Percentiles rank a stretch among this genome's conserved stretches.
These are phyloP conservation scores for Zoanthus sansibaricus DNA, from an alignment of 92 coral and sea anemone genomes.

Conservation along the genomic window DNA sequence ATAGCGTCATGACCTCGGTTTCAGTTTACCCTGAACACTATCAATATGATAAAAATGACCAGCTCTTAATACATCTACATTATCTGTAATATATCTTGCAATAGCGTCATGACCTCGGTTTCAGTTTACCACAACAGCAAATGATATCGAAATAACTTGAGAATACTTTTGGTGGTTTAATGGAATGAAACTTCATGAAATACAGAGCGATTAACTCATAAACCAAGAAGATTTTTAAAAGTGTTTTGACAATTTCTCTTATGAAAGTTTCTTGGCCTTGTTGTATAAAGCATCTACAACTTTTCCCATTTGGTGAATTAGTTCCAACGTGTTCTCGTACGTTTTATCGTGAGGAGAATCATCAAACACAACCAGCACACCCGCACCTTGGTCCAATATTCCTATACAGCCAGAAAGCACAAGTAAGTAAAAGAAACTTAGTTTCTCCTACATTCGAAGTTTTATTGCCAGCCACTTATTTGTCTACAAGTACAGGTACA, in stretches of 20 bases:
- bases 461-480: not conserved
- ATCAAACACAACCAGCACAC: slow-evolving; percentile 93
- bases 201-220: too few relatives aligned
- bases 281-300: slow-evolving; percentile 97
- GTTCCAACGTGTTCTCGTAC: slow-evolving; percentile 91
- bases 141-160: too few relatives aligned
- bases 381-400: slow-evolving; percentile 97
- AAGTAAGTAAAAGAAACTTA: not conserved
- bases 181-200: too few relatives aligned
- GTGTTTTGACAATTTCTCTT: not conserved
- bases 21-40: too few relatives aligned
- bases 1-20: too few relatives aligned
- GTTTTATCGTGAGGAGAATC: slow-evolving; percentile 94
- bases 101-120: too few relatives aligned
- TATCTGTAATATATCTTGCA: too few relatives aligned
- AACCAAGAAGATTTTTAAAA: not conserved
- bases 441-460: not conserved
- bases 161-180: not conserved
- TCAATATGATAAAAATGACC: too few relatives aligned
- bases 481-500: not conserved
- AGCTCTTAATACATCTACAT: too few relatives aligned
- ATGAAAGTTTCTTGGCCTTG: slow-evolving; percentile 93
- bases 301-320: slow-evolving; percentile 93
- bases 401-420: slow-evolving; percentile 56
- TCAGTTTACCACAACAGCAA: too few relatives aligned